Conservation (phyloP, 2,888 invertebrate species). For the Vannuccia rotundouncinata region DNA sequence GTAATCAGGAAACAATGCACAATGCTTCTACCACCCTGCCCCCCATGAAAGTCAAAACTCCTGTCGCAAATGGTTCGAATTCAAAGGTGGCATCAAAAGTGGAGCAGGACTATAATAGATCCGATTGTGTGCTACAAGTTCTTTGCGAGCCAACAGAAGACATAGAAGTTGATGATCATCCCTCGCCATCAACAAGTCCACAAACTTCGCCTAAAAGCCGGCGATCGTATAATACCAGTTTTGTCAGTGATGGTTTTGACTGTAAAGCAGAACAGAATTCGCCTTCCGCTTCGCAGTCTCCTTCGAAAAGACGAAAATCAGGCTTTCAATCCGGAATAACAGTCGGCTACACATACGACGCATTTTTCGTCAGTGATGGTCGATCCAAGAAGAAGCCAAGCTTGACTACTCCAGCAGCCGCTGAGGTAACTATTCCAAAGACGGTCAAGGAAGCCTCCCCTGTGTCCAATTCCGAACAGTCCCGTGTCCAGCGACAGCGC, state of each 20-base stretch:
- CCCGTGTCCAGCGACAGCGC: conserved; percentile 40
- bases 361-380: conserved; percentile 63
- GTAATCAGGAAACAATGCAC: not conserved
- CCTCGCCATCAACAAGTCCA: not conserved
- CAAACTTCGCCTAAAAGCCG: not conserved
- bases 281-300: not conserved
- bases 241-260: conserved; percentile 13
- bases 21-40: not conserved
- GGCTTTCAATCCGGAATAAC: conserved; percentile 45
- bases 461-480: not conserved
- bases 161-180: not conserved
- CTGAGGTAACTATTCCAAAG: not conserved
- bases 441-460: not conserved
- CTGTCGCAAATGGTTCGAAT: not conserved
- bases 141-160: not conserved
- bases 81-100: too few relatives aligned
- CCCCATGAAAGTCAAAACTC: not conserved
- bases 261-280: not conserved
- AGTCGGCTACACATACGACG: conserved; percentile 59
- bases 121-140: not conserved
- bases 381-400: conserved; percentile 58
- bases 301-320: conserved; percentile 28
- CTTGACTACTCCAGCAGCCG: conserved; percentile 39
- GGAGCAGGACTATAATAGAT: too few relatives aligned
- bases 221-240: not conserved